Evolutionary conservation across 1,140 invertebrate species (phyloP).

Genomic region (Euwallacea fornicatus): DNA sequence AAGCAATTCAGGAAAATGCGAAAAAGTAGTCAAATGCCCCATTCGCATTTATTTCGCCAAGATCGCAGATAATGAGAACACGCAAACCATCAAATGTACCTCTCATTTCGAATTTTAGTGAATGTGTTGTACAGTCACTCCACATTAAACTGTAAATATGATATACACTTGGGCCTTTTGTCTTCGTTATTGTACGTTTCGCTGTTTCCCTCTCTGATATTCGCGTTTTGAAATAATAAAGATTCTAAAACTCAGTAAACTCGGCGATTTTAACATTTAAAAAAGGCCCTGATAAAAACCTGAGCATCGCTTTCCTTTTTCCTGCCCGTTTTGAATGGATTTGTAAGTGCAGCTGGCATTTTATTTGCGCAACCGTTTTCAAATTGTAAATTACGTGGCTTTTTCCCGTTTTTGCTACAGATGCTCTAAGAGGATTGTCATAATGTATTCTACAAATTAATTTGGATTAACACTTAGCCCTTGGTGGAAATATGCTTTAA

Average conservation of each 20-base stretch:
- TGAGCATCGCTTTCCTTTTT: conserved; percentile 9
- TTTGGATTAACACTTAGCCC: not conserved
- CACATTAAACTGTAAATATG: conserved; percentile 12
- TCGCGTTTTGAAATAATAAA: conserved; percentile 17
- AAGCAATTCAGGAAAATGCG: too few relatives aligned
- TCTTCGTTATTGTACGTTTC: conserved; percentile 13
- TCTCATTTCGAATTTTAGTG: not conserved
- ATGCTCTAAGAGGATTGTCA: not conserved
- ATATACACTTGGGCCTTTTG: conserved; percentile 3
- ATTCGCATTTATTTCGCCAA: too few relatives aligned
- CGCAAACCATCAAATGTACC: not conserved
- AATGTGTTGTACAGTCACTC: not conserved
- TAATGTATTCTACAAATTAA: not conserved
- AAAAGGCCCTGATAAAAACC: conserved; percentile 6
- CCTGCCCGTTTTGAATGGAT: conserved; percentile 4
- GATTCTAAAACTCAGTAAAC: conserved; percentile 11
- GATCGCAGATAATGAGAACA: too few relatives aligned
- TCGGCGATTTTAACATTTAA: conserved; percentile 4
- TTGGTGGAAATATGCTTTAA: too few relatives aligned
- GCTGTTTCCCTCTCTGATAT: conserved; percentile 1
- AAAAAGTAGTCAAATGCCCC: too few relatives aligned
- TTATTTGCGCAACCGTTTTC: conserved; percentile 14
- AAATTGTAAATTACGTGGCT: conserved; percentile 10
- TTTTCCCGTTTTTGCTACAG: conserved; percentile 1
- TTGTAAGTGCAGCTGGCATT: conserved; percentile 18